These are phyloP conservation scores for Amphiura filiformis DNA, from an alignment of 35 echinoderm and acorn worm species.

Conservation along the genomic window DNA sequence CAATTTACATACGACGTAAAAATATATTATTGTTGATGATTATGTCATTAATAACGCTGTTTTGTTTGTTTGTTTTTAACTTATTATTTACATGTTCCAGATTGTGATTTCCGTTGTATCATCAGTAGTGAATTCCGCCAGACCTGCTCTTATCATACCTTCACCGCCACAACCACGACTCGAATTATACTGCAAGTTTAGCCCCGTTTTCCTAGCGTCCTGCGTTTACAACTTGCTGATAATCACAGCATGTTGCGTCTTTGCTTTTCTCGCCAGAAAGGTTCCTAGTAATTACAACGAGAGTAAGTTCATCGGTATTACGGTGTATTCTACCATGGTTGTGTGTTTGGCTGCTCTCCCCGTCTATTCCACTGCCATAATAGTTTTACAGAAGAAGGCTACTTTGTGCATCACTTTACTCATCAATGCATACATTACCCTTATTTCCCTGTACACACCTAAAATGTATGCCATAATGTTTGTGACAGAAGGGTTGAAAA, in stretches of 20 bases:
- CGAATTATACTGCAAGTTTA: background rate
- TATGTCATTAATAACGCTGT: too few species aligned
- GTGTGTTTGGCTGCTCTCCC: slow-evolving; percentile 41
- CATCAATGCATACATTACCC: background rate
- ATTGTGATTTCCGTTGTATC: too few species aligned
- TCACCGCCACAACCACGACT: too few species aligned
- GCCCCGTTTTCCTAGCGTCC: background rate
- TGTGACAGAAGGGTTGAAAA: background rate
- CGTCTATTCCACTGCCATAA: background rate
- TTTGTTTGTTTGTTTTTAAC: too few species aligned
- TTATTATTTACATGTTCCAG: too few species aligned
- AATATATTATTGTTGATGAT: too few species aligned
- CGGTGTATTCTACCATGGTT: slow-evolving; percentile 48
- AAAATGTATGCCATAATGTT: slow-evolving; percentile 12
- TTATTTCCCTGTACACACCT: background rate
- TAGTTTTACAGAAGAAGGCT: background rate
- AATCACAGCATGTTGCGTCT: slow-evolving; percentile 33
- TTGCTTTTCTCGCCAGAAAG: slow-evolving; percentile 42
- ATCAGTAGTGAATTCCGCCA: too few species aligned
- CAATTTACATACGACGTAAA: too few species aligned
- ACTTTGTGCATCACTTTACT: background rate
- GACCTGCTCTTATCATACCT: too few species aligned
- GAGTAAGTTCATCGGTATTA: slow-evolving; percentile 55
- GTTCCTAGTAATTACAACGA: slow-evolving; percentile 72
- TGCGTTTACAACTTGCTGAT: slow-evolving; percentile 28